These are phyloP conservation scores for Eupithecia vulgata DNA, from an alignment of 2,888 invertebrate genomes.

Conservation along the genomic window DNA sequence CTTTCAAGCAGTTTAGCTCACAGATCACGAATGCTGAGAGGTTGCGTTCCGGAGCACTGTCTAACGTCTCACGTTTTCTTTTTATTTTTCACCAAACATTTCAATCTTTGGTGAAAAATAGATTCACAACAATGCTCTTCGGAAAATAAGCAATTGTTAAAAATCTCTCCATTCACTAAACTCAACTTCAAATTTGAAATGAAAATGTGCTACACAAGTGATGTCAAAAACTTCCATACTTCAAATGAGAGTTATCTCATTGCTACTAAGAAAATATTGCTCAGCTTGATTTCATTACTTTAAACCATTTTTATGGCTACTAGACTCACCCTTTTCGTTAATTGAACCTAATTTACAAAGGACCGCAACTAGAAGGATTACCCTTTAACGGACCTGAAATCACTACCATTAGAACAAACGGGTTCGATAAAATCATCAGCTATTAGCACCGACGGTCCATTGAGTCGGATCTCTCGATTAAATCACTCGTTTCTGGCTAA, in stretches of 20 bases:
- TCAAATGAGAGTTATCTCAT: not conserved
- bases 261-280: no score
- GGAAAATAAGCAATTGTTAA: not conserved
- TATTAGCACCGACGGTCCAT: constrained; percentile 30
- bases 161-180: not conserved
- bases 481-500: constrained; percentile 49
- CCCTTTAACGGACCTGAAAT: constrained; percentile 15
- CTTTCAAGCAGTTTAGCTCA: not conserved
- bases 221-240: not conserved
- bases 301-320: not conserved
- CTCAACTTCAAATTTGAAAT: not conserved
- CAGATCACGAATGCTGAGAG: not conserved
- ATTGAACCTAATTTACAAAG: constrained; percentile 4
- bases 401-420: constrained; percentile 25
- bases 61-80: not conserved
- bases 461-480: constrained; percentile 29
- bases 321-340: not conserved
- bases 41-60: not conserved
- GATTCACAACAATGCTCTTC: not conserved
- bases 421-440: constrained; percentile 30
- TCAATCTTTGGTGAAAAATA: no score
- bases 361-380: constrained; percentile 8
- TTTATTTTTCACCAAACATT: not conserved
- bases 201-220: not conserved
- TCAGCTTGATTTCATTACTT: no score